Conservation (phyloP, 2,113 vertebrate genomes). For the Antennarius striatus region DNA sequence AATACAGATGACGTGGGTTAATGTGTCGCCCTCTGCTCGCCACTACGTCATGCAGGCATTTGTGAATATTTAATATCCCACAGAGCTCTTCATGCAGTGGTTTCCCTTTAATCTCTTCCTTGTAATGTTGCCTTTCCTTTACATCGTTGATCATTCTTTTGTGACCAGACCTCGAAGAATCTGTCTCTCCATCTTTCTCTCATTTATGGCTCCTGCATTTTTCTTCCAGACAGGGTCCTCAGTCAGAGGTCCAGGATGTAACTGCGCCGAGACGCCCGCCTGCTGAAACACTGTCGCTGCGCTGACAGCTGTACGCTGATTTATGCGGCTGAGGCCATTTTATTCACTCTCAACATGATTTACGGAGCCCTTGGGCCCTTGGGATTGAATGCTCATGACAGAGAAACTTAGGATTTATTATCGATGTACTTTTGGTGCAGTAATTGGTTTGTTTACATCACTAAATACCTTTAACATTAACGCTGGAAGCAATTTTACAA, state of each 20-base stretch:
- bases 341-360: constrained; percentile 45
- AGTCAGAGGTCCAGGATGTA: constrained; percentile 42
- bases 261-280: constrained; percentile 45
- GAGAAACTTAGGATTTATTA: constrained; percentile 34
- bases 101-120: constrained; percentile 29
- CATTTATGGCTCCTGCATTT: constrained; percentile 26
- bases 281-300: constrained; percentile 23
- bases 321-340: constrained; percentile 52
- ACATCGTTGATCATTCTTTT: neutral
- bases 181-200: constrained; percentile 29
- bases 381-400: constrained; percentile 33
- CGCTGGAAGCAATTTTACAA: neutral
- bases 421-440: constrained; percentile 21
- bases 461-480: constrained; percentile 8
- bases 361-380: constrained; percentile 37
- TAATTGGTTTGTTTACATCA: constrained; percentile 49
- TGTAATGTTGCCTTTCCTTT: neutral
- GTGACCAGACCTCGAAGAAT: constrained; percentile 36
- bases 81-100: neutral
- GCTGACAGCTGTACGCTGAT: constrained; percentile 49
- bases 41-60: constrained; percentile 35
- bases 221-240: constrained; percentile 51
- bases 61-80: constrained; percentile 51
- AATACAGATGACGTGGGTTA: constrained; percentile 44
- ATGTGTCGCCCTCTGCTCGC: constrained; percentile 11